A percentile compares a stretch with the other conserved stretches of the same genome.
Conservation (phyloP, 2,888 invertebrate species). For the Ptychoptera contaminata region DNA sequence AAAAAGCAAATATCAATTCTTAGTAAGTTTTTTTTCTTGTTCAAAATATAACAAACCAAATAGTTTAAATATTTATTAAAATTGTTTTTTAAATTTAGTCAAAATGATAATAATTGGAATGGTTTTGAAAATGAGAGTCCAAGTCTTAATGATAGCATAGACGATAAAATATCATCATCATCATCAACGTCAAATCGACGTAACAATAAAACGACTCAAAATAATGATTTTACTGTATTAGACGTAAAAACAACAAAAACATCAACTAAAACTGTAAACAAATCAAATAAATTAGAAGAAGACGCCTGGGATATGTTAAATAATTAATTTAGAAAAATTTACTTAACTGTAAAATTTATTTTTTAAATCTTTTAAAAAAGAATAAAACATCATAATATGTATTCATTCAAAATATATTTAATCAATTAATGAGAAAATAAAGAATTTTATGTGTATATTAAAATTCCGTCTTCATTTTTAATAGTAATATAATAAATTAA, state of each 20-base stretch:
- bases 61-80: background rate
- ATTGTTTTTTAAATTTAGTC: constrained; percentile 5
- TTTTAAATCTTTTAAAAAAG: too few species aligned
- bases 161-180: constrained; percentile 3
- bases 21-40: constrained; percentile 5
- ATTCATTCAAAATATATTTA: too few species aligned
- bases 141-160: constrained; percentile 16
- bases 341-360: too few species aligned
- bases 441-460: too few species aligned
- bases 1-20: constrained; percentile 12
- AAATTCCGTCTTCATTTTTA: too few species aligned
- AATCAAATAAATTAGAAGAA: constrained; percentile 37
- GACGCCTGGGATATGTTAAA: constrained; percentile 45
- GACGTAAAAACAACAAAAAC: constrained; percentile 27
- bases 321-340: constrained; percentile 28
- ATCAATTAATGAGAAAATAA: too few species aligned
- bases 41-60: background rate
- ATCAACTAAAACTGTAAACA: constrained; percentile 13
- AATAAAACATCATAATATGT: too few species aligned
- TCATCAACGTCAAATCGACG: background rate
- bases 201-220: constrained; percentile 19
- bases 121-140: constrained; percentile 19
- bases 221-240: constrained; percentile 24
- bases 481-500: too few species aligned
- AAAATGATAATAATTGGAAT: constrained; percentile 24